Conservation (phyloP, 2,113 vertebrate genomes). For the Aegotheles bennettii region DNA sequence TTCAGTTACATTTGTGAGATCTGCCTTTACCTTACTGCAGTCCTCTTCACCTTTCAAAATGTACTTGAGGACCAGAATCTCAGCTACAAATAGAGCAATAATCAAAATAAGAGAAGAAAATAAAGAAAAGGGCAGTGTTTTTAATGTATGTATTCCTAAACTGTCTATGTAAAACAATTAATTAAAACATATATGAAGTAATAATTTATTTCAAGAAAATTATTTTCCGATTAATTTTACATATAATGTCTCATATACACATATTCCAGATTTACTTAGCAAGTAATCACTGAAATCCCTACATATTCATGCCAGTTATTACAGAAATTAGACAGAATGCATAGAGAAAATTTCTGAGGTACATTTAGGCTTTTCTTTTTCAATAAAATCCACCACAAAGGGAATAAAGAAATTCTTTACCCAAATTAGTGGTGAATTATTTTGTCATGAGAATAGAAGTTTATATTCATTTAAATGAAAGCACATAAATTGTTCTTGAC, state of each 20-base stretch:
- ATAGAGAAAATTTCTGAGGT: conserved; percentile 54
- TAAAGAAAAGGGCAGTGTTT: neutral
- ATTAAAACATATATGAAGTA: neutral
- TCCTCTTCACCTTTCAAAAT: neutral
- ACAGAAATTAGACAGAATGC: conserved; percentile 59
- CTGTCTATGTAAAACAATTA: neutral
- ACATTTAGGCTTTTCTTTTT: conserved; percentile 57
- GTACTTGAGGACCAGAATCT: neutral
- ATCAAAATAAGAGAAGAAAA: neutral
- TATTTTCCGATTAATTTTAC: conserved; percentile 55
- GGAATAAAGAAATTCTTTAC: conserved; percentile 77
- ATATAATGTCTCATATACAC: conserved; percentile 30
- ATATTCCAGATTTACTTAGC: conserved; percentile 23
- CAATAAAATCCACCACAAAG: conserved; percentile 65
- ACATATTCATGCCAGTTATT: conserved; percentile 37
- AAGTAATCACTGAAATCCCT: conserved; percentile 59
- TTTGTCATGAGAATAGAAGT: conserved; percentile 79
- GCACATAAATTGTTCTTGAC: conserved; percentile 81
- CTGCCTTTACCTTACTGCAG: neutral
- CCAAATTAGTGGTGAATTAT: conserved; percentile 78
- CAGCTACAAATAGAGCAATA: neutral
- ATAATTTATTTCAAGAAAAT: conserved; percentile 45
- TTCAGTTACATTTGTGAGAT: neutral
- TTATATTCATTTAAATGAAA: conserved; percentile 81
- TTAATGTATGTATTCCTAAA: neutral